These are phyloP conservation scores for Acrobeloides nanus DNA, from an alignment of 2,888 invertebrate genomes.

Conservation along the genomic window DNA sequence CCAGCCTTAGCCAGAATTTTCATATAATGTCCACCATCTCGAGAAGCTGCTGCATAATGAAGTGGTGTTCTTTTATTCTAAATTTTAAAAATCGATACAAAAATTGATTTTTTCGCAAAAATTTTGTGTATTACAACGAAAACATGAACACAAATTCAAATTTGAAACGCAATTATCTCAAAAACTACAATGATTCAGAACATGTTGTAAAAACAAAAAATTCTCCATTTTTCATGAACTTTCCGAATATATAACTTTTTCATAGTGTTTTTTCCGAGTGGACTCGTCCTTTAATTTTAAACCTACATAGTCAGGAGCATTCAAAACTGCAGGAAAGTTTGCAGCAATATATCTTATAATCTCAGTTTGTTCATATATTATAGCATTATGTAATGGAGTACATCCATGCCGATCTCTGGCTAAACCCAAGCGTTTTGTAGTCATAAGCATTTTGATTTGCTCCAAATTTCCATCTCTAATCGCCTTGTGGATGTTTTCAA, in stretches of 20 bases:
- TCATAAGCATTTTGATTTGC: conserved; percentile 70
- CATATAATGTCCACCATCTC: conserved; percentile 62
- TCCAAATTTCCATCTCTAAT: conserved; percentile 74
- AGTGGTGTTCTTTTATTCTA: conserved; percentile 74
- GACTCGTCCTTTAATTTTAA: too few relatives aligned
- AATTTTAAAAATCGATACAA: too few relatives aligned
- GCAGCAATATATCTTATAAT: conserved; percentile 66
- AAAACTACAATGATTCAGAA: too few relatives aligned
- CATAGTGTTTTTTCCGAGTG: too few relatives aligned
- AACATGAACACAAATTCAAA: too few relatives aligned
- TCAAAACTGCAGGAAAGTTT: conserved; percentile 70
- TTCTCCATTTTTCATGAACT: too few relatives aligned
- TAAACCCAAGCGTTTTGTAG: conserved; percentile 72
- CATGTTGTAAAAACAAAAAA: too few relatives aligned
- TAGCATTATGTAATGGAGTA: conserved; percentile 73
- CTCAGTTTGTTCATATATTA: conserved; percentile 68
- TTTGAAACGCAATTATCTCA: too few relatives aligned
- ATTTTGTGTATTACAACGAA: too few relatives aligned
- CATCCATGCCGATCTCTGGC: conserved; percentile 65
- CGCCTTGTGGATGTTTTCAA: conserved; percentile 75
- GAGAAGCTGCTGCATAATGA: conserved; percentile 75
- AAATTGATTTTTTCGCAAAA: too few relatives aligned
- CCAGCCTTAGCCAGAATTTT: conserved; percentile 72
- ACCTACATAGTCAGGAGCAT: conserved; percentile 58
- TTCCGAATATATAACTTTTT: too few relatives aligned